phyloP scores from a whole-genome alignment of 1,140 invertebrate species.

The Bursaphelenchus mucronatus region DNA sequence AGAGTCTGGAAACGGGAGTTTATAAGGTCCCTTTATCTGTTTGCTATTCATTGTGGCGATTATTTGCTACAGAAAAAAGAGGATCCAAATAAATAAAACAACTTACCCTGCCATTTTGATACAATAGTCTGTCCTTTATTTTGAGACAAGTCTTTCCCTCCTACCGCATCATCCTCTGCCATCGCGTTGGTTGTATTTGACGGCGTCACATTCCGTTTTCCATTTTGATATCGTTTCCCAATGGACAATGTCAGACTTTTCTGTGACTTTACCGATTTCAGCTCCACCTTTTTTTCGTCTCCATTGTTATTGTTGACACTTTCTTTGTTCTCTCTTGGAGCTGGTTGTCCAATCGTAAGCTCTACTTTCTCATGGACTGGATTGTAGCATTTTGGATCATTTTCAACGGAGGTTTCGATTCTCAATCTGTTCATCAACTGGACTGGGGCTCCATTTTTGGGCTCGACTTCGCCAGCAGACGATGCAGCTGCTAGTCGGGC shows the following conservation, averaged over 20 bases:
- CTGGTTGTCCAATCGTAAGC: slow-evolving; percentile 23
- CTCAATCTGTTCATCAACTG: slow-evolving; percentile 35
- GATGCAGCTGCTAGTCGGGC: slow-evolving; percentile 52
- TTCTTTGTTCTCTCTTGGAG: neutral
- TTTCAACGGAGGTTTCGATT: slow-evolving; percentile 38
- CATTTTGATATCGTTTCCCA: slow-evolving; percentile 42
- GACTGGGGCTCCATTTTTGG: slow-evolving; percentile 8
- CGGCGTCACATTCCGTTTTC: slow-evolving; percentile 24
- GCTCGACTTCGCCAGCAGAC: neutral
- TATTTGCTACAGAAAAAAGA: too few species aligned
- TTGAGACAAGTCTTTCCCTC: neutral
- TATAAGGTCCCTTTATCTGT: slow-evolving; percentile 23
- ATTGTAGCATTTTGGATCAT: slow-evolving; percentile 29
- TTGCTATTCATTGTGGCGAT: neutral
- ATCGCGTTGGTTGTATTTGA: slow-evolving; percentile 7
- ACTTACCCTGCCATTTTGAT: slow-evolving; percentile 10
- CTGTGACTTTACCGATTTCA: neutral
- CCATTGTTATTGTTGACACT: neutral
- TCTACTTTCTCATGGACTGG: slow-evolving; percentile 6
- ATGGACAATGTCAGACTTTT: slow-evolving; percentile 31
- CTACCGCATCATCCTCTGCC: slow-evolving; percentile 13
- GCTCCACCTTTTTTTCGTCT: slow-evolving; percentile 6
- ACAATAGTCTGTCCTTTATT: slow-evolving; percentile 6
- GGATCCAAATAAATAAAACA: slow-evolving; percentile 1
- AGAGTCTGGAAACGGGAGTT: slow-evolving; percentile 31